Evolutionary conservation across 1,140 invertebrate species (phyloP).

Genomic region (Mya arenaria): DNA sequence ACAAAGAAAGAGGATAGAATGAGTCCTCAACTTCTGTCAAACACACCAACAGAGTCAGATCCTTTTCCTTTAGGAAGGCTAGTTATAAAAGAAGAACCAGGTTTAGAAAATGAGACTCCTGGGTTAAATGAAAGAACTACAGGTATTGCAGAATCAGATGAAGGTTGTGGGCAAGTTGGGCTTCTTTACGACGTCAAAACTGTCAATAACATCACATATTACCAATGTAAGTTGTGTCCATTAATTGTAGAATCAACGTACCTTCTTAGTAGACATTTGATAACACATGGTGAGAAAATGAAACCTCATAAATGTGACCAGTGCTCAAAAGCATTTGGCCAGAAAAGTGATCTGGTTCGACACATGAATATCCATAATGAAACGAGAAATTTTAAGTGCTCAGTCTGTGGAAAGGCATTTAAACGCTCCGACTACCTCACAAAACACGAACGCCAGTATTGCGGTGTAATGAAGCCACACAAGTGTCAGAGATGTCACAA

Average conservation of each 20-base stretch:
- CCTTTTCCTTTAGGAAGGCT: too few species aligned
- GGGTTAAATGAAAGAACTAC: too few species aligned
- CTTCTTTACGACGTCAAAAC: constrained; percentile 36
- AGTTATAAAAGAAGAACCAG: too few species aligned
- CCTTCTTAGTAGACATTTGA: constrained; percentile 34
- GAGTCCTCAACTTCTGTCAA: too few species aligned
- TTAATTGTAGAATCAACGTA: constrained; percentile 41
- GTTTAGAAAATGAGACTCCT: too few species aligned
- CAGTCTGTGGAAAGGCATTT: constrained; percentile 47
- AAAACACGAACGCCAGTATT: constrained; percentile 52
- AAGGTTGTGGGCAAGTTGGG: too few species aligned
- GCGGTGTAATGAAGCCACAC: constrained; percentile 35
- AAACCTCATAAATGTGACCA: constrained; percentile 24
- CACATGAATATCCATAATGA: constrained; percentile 50
- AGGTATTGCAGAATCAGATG: too few species aligned
- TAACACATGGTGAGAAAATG: constrained; percentile 27
- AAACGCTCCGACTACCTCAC: constrained; percentile 51
- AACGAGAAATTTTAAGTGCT: constrained; percentile 32
- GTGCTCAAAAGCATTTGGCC: constrained; percentile 39
- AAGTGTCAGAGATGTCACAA: constrained; percentile 45
- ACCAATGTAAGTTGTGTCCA: constrained; percentile 43
- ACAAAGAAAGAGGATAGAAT: too few species aligned
- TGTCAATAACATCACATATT: constrained; percentile 39
- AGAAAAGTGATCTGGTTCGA: constrained; percentile 44
- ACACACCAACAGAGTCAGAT: too few species aligned